These are phyloP conservation scores for Arnoldichthys spilopterus DNA, from an alignment of 2,797 vertebrate species.

Conservation along the genomic window DNA sequence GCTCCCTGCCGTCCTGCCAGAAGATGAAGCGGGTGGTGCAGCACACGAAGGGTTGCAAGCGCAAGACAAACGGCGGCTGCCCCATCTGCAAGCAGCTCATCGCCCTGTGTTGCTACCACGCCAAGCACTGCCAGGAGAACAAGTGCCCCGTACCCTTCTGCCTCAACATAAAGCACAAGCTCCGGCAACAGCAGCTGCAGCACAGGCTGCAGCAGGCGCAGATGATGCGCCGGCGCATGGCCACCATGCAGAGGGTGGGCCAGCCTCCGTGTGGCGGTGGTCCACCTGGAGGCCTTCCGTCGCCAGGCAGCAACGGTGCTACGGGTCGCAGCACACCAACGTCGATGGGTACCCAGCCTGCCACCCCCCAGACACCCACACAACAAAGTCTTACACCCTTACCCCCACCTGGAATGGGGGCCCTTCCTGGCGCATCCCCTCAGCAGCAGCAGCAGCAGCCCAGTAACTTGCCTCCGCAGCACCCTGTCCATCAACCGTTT, in stretches of 20 bases:
- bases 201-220: slow-evolving; percentile 96
- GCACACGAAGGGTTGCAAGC: slow-evolving; percentile 97
- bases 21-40: slow-evolving; percentile 99
- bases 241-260: slow-evolving; percentile 94
- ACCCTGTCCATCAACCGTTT: slow-evolving; percentile 80
- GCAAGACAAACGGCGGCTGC: slow-evolving; percentile 95
- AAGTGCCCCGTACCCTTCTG: slow-evolving; percentile 99
- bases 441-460: slow-evolving; percentile 73
- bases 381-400: slow-evolving; percentile 66
- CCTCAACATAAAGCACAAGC: slow-evolving; percentile 98
- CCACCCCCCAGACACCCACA: slow-evolving; percentile 89
- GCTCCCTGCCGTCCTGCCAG: slow-evolving; percentile 95
- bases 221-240: slow-evolving; percentile 96
- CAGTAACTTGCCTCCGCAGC: slow-evolving; percentile 69
- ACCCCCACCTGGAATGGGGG: slow-evolving; percentile 70
- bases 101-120: slow-evolving; percentile 97
- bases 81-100: slow-evolving; percentile 99
- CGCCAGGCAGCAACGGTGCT: slow-evolving; percentile 74
- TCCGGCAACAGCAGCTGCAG: slow-evolving; percentile 96
- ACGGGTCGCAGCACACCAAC: slow-evolving; percentile 84
- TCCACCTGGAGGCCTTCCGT: slow-evolving; percentile 80
- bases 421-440: slow-evolving; percentile 68
- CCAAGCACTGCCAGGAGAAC: slow-evolving; percentile 99
- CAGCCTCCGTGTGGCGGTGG: slow-evolving; percentile 78
- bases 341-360: slow-evolving; percentile 88